These are phyloP conservation scores for Serripes groenlandicus DNA, from an alignment of 2,888 invertebrate species.

Conservation along the genomic window DNA sequence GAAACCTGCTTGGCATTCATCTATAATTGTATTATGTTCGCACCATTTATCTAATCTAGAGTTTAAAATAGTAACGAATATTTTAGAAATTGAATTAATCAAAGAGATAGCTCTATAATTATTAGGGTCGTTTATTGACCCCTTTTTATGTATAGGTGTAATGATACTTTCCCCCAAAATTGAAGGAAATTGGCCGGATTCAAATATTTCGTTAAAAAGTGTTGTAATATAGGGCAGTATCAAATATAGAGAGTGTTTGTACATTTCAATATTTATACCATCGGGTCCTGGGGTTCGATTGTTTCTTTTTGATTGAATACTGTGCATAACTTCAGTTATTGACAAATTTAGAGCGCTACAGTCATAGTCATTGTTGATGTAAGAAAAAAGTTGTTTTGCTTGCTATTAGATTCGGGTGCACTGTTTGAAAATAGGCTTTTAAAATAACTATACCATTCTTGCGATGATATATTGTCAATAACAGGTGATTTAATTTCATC, in stretches of 20 bases:
- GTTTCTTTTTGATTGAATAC: constrained; percentile 11
- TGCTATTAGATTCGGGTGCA: not conserved
- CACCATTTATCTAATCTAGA: constrained; percentile 25
- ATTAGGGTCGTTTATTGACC: constrained; percentile 26
- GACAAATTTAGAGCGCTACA: not conserved
- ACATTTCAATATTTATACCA: constrained; percentile 34
- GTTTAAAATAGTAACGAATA: constrained; percentile 21
- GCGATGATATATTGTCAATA: not conserved
- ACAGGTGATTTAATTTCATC: not conserved
- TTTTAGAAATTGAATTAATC: constrained; percentile 29
- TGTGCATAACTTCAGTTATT: constrained; percentile 11
- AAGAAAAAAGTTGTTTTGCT: not conserved
- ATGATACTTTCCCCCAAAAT: constrained; percentile 30
- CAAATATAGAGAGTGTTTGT: constrained; percentile 8
- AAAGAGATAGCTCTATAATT: constrained; percentile 42
- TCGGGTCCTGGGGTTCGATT: constrained; percentile 30
- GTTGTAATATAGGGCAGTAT: constrained; percentile 14
- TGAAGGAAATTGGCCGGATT: constrained; percentile 11
- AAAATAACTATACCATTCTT: not conserved
- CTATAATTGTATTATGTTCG: constrained; percentile 28
- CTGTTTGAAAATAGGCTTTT: not conserved
- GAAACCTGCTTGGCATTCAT: constrained; percentile 46
- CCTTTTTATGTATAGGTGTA: constrained; percentile 44
- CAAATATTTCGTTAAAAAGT: constrained; percentile 37
- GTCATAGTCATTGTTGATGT: not conserved